Conservation (phyloP, 2,113 vertebrate species). For the Notothenia rossii region DNA sequence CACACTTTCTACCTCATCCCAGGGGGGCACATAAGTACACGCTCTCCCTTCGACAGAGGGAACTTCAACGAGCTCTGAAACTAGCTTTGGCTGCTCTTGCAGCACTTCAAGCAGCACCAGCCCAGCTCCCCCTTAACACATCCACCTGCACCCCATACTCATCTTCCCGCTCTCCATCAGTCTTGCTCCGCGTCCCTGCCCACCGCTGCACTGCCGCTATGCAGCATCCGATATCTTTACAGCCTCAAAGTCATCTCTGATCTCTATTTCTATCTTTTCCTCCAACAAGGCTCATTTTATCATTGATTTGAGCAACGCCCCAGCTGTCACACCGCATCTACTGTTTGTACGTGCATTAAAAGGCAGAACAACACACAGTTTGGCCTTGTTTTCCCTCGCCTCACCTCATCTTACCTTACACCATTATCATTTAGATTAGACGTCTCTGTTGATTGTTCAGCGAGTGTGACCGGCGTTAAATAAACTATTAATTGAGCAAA, state of each 20-base stretch:
- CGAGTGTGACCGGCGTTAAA: constrained; percentile 38
- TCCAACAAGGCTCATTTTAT: constrained; percentile 27
- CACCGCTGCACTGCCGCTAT: constrained; percentile 36
- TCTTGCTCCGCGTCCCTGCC: constrained; percentile 9
- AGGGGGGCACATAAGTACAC: constrained; percentile 50
- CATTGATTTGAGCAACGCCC: constrained; percentile 42
- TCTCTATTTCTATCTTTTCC: constrained; percentile 60
- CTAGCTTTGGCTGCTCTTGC: constrained; percentile 50
- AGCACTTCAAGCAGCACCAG: constrained; percentile 46
- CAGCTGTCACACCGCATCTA: constrained; percentile 14
- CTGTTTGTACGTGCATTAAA: constrained; percentile 27
- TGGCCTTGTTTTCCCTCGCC: background rate
- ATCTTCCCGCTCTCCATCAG: constrained; percentile 23
- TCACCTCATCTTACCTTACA: constrained; percentile 26
- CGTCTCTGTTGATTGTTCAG: constrained; percentile 36
- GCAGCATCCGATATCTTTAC: constrained; percentile 40
- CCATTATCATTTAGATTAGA: constrained; percentile 23
- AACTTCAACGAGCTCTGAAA: constrained; percentile 70
- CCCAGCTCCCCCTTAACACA: constrained; percentile 19
- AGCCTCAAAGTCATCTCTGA: constrained; percentile 59
- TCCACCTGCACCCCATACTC: constrained; percentile 39
- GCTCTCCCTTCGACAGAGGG: constrained; percentile 40
- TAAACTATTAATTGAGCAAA: constrained; percentile 57
- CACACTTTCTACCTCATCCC: constrained; percentile 18
- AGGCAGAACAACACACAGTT: background rate